Percentiles rank a stretch among this genome's conserved stretches.
phyloP scores from a whole-genome alignment of 2,797 vertebrate genomes.

The Arremon brunneinucha region DNA sequence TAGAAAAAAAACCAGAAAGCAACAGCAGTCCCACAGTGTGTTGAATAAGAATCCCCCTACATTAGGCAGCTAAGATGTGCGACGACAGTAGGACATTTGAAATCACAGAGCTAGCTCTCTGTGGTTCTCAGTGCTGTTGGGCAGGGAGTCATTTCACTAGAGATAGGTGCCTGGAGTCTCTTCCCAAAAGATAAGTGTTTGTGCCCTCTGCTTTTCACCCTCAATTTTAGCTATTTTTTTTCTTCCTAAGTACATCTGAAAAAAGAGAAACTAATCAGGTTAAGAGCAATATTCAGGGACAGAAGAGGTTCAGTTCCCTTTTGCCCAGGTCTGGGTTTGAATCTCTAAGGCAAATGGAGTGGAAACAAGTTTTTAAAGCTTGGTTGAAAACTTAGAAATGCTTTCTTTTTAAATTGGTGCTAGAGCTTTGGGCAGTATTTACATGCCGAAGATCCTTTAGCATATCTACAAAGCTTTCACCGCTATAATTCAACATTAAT shows the following conservation, averaged over 20 bases:
- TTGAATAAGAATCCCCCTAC: neutral
- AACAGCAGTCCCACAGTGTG: neutral
- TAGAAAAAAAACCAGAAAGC: accelerated
- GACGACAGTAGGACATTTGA: neutral
- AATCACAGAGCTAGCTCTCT: neutral
- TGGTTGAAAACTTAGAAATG: neutral
- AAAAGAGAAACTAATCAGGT: neutral
- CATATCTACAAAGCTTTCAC: neutral
- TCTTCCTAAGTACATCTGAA: neutral
- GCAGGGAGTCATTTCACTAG: neutral
- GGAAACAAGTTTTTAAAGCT: neutral
- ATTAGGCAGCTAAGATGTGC: neutral
- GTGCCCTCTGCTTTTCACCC: neutral
- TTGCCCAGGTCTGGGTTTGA: neutral
- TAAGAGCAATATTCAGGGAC: neutral
- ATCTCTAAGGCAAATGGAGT: neutral
- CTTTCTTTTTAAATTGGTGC: neutral
- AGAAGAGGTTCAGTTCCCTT: neutral
- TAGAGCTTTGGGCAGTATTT: neutral
- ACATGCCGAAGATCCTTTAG: neutral
- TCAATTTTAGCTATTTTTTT: neutral
- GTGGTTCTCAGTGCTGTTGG: neutral
- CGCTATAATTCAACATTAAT: constrained; percentile 10
- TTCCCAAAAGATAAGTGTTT: neutral
- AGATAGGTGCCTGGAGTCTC: neutral